A percentile compares a stretch with the other conserved stretches of the same genome.
Conservation (phyloP, 2,797 vertebrate genomes). For the Sebastolobus altivelis region DNA sequence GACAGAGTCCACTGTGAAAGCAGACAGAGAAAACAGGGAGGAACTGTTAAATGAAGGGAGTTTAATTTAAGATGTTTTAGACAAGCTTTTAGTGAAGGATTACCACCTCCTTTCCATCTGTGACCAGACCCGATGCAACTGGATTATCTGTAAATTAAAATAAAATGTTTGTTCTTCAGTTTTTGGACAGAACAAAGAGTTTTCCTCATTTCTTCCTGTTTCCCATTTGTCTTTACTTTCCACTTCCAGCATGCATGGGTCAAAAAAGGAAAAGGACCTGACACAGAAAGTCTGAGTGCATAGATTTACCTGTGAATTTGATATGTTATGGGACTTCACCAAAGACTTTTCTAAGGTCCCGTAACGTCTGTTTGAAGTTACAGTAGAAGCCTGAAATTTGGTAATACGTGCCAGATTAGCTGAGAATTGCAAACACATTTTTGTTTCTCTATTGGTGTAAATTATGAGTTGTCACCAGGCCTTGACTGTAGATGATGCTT, state of each 20-base stretch:
- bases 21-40: slow-evolving; percentile 24
- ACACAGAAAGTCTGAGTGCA: not conserved
- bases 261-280: not conserved
- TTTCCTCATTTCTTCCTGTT: not conserved
- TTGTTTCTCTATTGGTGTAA: not conserved
- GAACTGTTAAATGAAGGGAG: slow-evolving; percentile 58
- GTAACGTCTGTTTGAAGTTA: too few species aligned
- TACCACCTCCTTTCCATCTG: slow-evolving; percentile 51
- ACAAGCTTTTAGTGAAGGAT: slow-evolving; percentile 69
- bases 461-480: not conserved
- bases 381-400: not conserved
- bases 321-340: not conserved
- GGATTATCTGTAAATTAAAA: slow-evolving; percentile 82
- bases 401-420: not conserved
- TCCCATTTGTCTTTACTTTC: not conserved
- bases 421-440: not conserved
- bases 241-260: not conserved
- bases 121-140: slow-evolving; percentile 79
- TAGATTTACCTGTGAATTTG: not conserved
- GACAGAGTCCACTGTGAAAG: slow-evolving; percentile 69
- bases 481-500: not conserved
- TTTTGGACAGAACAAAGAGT: slow-evolving; percentile 5
- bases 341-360: not conserved
- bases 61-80: slow-evolving; percentile 54
- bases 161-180: slow-evolving; percentile 66